Conservation (phyloP, 2,113 vertebrate genomes). For the Oxyura jamaicensis region DNA sequence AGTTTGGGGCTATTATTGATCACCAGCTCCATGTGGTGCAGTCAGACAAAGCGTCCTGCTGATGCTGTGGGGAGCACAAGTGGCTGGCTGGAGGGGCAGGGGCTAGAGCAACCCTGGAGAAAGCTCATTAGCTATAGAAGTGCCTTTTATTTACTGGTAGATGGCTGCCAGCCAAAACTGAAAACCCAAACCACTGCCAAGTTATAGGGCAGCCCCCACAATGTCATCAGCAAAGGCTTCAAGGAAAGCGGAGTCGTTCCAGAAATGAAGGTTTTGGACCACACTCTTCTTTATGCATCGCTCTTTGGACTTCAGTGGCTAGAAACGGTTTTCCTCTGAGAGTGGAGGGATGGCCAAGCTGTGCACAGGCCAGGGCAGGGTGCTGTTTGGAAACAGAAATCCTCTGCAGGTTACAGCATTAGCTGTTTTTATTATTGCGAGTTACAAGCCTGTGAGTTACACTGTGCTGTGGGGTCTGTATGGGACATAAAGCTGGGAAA, state of each 20-base stretch:
- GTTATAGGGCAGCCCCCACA: background rate
- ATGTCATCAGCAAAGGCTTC: background rate
- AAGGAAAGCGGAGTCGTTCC: background rate
- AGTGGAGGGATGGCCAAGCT: fast-evolving
- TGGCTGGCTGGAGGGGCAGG: background rate
- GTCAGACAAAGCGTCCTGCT: background rate
- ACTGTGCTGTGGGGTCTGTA: background rate
- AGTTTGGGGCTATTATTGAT: background rate
- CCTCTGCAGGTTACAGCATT: background rate
- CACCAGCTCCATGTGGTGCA: background rate
- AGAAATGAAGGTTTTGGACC: background rate
- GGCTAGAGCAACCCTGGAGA: background rate
- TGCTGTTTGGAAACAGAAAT: background rate
- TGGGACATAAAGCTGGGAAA: background rate
- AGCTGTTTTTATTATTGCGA: fast-evolving
- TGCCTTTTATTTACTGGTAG: background rate
- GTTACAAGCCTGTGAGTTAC: background rate
- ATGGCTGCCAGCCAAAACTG: background rate
- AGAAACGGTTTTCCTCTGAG: background rate
- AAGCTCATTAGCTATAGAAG: background rate
- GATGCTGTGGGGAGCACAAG: background rate
- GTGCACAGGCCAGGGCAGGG: background rate
- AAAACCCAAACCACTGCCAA: fast-evolving
- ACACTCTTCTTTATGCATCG: background rate
- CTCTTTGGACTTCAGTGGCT: background rate